Evolutionary conservation across 2,888 invertebrate species (phyloP).

Genomic region (Apotomis capreana): DNA sequence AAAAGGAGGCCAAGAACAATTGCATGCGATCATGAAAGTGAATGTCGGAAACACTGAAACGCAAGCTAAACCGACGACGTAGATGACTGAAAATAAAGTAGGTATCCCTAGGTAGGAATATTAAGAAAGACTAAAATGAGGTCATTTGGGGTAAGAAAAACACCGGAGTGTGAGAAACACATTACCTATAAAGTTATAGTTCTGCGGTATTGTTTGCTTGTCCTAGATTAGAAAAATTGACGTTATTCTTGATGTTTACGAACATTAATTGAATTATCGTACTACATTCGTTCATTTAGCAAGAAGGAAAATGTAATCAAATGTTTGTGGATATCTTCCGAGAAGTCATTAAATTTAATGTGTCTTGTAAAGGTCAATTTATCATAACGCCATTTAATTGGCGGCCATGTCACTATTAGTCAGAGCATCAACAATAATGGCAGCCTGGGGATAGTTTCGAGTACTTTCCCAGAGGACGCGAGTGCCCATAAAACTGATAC

Average conservation of each 20-base stretch:
- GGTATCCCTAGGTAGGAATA: too few relatives aligned
- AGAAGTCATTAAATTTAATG: constrained; percentile 8
- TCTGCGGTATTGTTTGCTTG: too few relatives aligned
- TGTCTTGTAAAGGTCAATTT: constrained; percentile 16
- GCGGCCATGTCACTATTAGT: constrained; percentile 1
- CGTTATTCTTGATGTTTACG: neutral
- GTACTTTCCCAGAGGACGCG: neutral
- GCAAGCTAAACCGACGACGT: neutral
- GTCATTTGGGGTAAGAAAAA: too few relatives aligned
- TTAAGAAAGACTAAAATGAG: too few relatives aligned
- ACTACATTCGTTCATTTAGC: neutral
- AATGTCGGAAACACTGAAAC: constrained; percentile 39
- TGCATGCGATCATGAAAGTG: constrained; percentile 54
- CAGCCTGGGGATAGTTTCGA: constrained; percentile 15
- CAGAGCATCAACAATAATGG: constrained; percentile 9
- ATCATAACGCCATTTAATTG: constrained; percentile 23
- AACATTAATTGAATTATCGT: neutral
- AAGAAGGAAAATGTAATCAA: neutral
- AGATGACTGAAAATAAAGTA: neutral
- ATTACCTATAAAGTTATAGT: too few relatives aligned
- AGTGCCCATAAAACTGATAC: constrained; percentile 45
- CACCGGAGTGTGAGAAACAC: too few relatives aligned
- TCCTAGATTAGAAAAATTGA: too few relatives aligned
- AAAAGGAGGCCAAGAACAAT: constrained; percentile 63
- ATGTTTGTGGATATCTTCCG: neutral